These are phyloP conservation scores for Muntiacus reevesi DNA, from an alignment of 2,113 vertebrate species.

Conservation along the genomic window DNA sequence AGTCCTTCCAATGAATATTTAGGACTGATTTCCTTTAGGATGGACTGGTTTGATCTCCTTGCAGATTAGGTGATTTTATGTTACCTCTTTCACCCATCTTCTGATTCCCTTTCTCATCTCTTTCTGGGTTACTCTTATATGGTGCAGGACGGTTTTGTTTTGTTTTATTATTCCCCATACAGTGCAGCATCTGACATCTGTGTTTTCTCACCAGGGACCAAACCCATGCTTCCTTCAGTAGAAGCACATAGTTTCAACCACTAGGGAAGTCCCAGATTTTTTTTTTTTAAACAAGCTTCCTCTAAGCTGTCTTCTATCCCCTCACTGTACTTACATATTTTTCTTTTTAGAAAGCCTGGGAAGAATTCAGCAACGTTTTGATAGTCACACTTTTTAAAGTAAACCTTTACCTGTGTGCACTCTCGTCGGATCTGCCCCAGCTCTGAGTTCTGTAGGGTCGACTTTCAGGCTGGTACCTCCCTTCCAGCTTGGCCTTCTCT, in stretches of 20 bases:
- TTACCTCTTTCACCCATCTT: background rate
- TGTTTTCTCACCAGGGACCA: background rate
- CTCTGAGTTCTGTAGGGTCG: background rate
- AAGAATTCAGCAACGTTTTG: slow-evolving; percentile 20
- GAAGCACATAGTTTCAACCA: background rate
- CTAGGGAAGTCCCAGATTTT: background rate
- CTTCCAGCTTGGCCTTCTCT: background rate
- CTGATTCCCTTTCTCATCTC: background rate
- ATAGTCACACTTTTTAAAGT: background rate
- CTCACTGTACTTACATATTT: background rate
- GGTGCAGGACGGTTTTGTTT: background rate
- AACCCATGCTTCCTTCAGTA: background rate
- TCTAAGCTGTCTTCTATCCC: background rate
- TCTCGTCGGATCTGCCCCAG: background rate
- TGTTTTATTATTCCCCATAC: background rate
- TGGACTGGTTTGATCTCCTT: background rate
- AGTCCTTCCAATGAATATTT: background rate
- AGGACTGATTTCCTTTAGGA: background rate
- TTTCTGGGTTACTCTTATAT: background rate
- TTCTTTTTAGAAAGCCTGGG: background rate
- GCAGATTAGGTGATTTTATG: background rate
- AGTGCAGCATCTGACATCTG: background rate
- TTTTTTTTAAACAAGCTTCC: background rate
- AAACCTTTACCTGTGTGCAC: background rate
- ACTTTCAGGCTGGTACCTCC: background rate